Evolutionary conservation across 2,888 invertebrate genomes (phyloP), one percentile per base, ranked within the genome.

Genomic region (Cerceris ruficornis): DNA sequence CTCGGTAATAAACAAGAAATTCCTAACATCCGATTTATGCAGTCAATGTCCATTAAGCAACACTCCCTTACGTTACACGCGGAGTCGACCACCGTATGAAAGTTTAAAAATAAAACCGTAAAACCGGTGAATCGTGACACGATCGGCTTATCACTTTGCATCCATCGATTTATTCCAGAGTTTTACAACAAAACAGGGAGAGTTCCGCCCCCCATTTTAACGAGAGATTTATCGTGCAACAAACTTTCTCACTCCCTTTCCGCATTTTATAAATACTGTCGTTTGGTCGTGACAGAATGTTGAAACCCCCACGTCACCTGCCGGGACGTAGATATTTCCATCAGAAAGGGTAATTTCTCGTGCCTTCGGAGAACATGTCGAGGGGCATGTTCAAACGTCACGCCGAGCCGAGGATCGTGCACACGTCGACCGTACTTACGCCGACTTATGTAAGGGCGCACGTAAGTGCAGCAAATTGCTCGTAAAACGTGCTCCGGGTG

Each of bases 391-490:
- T 71, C 71, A 75, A 77, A 80, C 80, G 80, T 81, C 82, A 75
- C 75, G 66, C 52, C 52, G 73, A 60, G 42, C 9, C 52, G 69
- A 64, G 50, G 77, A 76, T 83, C 73, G 77, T 72, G 75, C 73
- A 46, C 82, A 65, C 62, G 73, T 72, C 74, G 70, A 61, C 76
- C 80, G 75, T 83, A 83, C 84, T 79, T 81, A 73, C 80, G 50
- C 39, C 67, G 79, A 81, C 82, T 81, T 83, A 80, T 60, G 75
- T 81, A 84, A 79, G 77, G 73, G 80, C 62, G 68, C 78, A 79
- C 80, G 83, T 86, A 88, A 89, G 87, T 88, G 87, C 87, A 78
- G 88, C 88, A 88, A 89, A 89, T 89, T 88, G 88, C 89, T 86
- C 85, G 83, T 83, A 83, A 85, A 86, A 87, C 88, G 88, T 88